phyloP scores from a whole-genome alignment of 2,797 vertebrate genomes.

The Brachyrhaphis roseni region DNA sequence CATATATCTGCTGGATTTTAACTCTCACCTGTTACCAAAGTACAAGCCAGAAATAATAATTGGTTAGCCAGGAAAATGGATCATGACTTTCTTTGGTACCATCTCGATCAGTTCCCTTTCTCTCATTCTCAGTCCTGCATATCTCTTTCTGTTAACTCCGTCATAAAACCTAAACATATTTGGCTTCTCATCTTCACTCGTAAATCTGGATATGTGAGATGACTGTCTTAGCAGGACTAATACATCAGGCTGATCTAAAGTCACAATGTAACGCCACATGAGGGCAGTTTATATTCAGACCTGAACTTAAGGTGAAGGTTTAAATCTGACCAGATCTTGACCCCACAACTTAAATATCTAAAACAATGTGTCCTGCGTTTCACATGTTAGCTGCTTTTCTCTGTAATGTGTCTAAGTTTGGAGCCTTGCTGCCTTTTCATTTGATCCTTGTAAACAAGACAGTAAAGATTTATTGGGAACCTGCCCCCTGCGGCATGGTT shows the following conservation, averaged over 20 bases:
- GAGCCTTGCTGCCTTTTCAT: slow-evolving; percentile 5
- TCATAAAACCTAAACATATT: slow-evolving; percentile 18
- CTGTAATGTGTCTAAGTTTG: background rate
- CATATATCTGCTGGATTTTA: slow-evolving; percentile 15
- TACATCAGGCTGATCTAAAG: slow-evolving; percentile 33
- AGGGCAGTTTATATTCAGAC: slow-evolving; percentile 40
- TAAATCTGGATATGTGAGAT: slow-evolving; percentile 39
- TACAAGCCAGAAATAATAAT: slow-evolving; percentile 54
- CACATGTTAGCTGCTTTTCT: slow-evolving; percentile 8
- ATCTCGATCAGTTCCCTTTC: background rate
- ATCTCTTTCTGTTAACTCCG: background rate
- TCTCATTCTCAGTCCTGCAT: background rate
- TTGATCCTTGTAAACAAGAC: slow-evolving; percentile 11
- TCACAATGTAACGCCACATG: slow-evolving; percentile 17
- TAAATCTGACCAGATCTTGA: background rate
- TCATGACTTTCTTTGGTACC: background rate
- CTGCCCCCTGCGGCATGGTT: slow-evolving; percentile 12
- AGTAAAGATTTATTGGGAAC: slow-evolving; percentile 24
- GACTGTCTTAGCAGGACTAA: slow-evolving; percentile 23
- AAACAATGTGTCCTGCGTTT: background rate
- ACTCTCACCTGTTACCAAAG: slow-evolving; percentile 67
- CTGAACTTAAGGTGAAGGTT: slow-evolving; percentile 26
- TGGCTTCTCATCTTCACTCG: slow-evolving; percentile 30
- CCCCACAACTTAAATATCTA: slow-evolving; percentile 19
- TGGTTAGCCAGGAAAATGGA: slow-evolving; percentile 58